Evolutionary conservation across 2,113 vertebrate species (phyloP), one percentile per base, ranked within the genome.

Genomic region (Machaerirhynchus nigripectus): DNA sequence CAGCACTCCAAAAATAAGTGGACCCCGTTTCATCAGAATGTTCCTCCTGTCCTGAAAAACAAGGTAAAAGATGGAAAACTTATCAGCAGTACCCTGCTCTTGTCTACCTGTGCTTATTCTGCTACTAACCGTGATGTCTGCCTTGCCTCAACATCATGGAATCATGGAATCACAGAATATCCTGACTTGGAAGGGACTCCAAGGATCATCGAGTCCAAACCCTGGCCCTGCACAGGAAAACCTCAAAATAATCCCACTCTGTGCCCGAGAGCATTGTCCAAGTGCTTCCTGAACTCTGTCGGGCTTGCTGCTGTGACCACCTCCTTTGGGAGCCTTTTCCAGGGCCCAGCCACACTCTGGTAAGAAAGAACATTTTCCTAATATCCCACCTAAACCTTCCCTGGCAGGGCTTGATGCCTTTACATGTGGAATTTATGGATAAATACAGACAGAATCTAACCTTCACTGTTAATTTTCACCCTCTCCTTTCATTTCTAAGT

Each of bases 161-260:
- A 39, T 14, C 15, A 16, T 3, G 27, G 31, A 73, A 80, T 7
- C 17, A 57, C 4, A 67, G 44, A 57, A 44, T 24, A 28, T 37
- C 27, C 12, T 37, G 27, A 52, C 2, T 2, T 52, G 69, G 52
- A 59, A 81, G 14, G 21, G 31, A 81, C 37, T 4, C 15, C 37
- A 65, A 12, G 31, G 15, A 44, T 11, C 18, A 33, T 15, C 0
- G 0, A 24, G 33, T 11, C 22, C 59, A 74, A 5, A 12, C 10
- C 31, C 52, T 57, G 49, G 10, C 33, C 5, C 33, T 59, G 60
- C 39, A 46, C 23, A 33, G 7, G 33, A 65, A 73, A 74, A 33
- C 8, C 19, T 67, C 46, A 81, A 67, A 20, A 74, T n/a, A n/a
- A 59, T 26, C 23, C 6, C 52, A 57, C 18, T 19, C 39, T 17